Conservation (phyloP, 92 coral and sea anemone genomes). For the Porites rus region DNA sequence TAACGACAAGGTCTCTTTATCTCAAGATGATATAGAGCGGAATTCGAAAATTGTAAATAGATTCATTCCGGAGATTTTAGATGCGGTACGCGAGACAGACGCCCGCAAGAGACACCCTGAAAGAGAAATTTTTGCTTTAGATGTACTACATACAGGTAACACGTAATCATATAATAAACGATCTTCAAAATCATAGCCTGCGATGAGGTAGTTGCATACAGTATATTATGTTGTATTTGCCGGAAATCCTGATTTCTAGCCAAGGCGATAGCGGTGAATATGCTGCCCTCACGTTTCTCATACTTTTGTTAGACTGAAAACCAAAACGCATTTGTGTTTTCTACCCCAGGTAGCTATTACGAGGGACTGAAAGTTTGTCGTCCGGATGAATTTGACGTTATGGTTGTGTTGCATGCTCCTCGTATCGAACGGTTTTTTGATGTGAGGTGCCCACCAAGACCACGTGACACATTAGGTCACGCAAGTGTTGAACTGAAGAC, state of each 20-base stretch:
- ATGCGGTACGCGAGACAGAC: slow-evolving; percentile 11
- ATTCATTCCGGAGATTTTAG: background rate
- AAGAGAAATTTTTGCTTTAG: background rate
- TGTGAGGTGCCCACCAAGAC: slow-evolving; percentile 17
- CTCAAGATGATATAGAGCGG: background rate
- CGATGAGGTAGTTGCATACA: too few species aligned
- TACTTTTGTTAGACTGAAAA: too few species aligned
- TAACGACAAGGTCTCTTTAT: slow-evolving; percentile 14
- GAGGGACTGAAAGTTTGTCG: slow-evolving; percentile 57
- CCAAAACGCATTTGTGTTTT: background rate
- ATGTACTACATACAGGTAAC: slow-evolving; percentile 34
- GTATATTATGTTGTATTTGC: too few species aligned
- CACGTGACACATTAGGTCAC: slow-evolving; percentile 19
- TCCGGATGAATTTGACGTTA: slow-evolving; percentile 66
- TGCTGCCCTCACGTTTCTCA: too few species aligned
- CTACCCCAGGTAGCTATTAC: slow-evolving; percentile 63
- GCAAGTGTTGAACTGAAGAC: slow-evolving; percentile 44
- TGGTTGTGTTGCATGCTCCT: slow-evolving; percentile 38
- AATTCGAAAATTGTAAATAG: slow-evolving; percentile 25
- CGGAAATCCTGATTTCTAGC: background rate
- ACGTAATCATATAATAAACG: too few species aligned
- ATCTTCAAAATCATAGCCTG: too few species aligned
- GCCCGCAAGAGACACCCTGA: background rate
- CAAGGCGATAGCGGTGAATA: background rate
- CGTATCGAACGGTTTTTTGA: slow-evolving; percentile 24